Evolutionary conservation across 2,113 vertebrate genomes (phyloP).

Genomic region (Nothoprocta pentlandii): DNA sequence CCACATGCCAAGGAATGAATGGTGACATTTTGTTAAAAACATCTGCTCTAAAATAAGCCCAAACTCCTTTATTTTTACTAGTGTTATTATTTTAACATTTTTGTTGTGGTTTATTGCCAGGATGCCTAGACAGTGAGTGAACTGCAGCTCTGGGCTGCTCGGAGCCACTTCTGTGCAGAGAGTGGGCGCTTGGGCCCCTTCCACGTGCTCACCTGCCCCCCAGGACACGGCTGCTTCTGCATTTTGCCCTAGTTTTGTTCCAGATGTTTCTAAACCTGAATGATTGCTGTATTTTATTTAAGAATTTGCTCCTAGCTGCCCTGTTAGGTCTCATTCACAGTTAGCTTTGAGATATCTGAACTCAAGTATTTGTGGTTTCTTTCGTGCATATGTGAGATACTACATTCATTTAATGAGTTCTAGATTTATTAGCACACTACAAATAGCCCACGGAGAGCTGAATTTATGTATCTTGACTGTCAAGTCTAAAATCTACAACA

Average conservation of each 20-base stretch:
- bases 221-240: not conserved
- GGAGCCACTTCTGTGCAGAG: accelerated
- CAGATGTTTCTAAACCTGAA: not conserved
- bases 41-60: slow-evolving; percentile 25
- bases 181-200: not conserved
- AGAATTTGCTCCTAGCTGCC: not conserved
- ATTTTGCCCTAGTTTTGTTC: not conserved
- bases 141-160: not conserved
- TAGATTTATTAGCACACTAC: not conserved
- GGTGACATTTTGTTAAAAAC: not conserved
- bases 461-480: not conserved
- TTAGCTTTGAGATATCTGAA: not conserved
- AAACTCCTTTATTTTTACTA: slow-evolving; percentile 27
- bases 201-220: not conserved
- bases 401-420: not conserved
- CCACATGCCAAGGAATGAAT: not conserved
- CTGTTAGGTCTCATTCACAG: not conserved
- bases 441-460: not conserved
- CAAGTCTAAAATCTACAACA: not conserved
- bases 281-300: not conserved
- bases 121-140: slow-evolving; percentile 46
- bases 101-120: slow-evolving; percentile 41
- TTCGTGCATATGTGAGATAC: not conserved
- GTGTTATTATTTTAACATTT: slow-evolving; percentile 54
- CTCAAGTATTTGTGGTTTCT: slow-evolving; percentile 24